Evolutionary conservation across 2,888 invertebrate species (phyloP).

Genomic region (Didymodactylos carnosus): DNA sequence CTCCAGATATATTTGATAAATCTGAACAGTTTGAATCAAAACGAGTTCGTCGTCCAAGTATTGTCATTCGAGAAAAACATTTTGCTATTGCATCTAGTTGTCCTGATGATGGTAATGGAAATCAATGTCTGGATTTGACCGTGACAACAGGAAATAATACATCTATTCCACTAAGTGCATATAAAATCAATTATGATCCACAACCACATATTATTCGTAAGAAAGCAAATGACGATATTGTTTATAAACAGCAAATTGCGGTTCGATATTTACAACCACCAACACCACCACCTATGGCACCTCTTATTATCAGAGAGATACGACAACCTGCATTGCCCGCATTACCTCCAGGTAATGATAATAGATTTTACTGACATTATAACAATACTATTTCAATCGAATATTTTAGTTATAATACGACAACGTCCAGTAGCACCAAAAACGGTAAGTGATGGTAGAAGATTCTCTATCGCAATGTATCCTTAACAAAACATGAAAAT

Average conservation of each 20-base stretch:
- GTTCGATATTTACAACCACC: conserved; percentile 12
- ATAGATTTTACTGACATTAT: background rate
- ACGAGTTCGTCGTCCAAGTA: background rate
- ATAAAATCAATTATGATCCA: conserved; percentile 9
- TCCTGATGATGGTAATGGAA: too few relatives aligned
- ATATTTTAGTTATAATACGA: background rate
- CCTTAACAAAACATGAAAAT: too few relatives aligned
- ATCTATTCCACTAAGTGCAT: too few relatives aligned
- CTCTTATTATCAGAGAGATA: background rate
- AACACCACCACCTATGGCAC: conserved; percentile 5
- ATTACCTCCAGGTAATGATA: background rate
- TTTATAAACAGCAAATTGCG: conserved; percentile 7
- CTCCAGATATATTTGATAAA: too few relatives aligned
- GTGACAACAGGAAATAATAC: too few relatives aligned
- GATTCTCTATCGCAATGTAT: too few relatives aligned
- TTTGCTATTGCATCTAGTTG: too few relatives aligned
- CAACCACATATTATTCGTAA: conserved; percentile 7
- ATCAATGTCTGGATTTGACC: too few relatives aligned
- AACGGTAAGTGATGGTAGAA: too few relatives aligned
- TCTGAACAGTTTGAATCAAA: too few relatives aligned
- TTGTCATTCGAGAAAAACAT: background rate
- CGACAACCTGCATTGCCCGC: background rate
- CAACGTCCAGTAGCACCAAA: background rate
- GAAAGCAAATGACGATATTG: background rate
- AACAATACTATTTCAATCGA: background rate